Evolutionary conservation across 2,888 invertebrate genomes (phyloP), one percentile per base, ranked within the genome.

Genomic region (Aphodius granarius): DNA sequence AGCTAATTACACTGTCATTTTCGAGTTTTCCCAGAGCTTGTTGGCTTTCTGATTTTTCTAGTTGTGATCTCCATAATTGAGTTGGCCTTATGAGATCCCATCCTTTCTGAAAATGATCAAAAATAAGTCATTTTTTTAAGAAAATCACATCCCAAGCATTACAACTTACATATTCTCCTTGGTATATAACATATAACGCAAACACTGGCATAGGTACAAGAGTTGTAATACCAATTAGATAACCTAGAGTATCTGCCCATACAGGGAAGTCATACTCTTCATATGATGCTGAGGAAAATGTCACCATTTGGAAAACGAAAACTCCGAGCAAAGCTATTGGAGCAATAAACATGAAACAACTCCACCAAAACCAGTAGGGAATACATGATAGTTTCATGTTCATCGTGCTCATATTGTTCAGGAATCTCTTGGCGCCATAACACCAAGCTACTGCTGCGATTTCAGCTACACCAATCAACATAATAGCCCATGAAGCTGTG

Each of bases 401-500:
- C 93, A 93, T 93, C 13, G 88, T 85, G 0, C 83, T 86, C 79
- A 93, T 85, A 81, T 93, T 91, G 3, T 86, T 85, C 77, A 93
- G 86, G 6, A 91, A 91, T 71, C 89, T 87, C 74, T 88, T 88
- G 79, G 91, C 90, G 19, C 94, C 94, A 82, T 94, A 94, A 63
- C 91, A 89, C 93, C 94, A 94, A 0, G 92, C 88, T 0, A 93
- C 90, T 2, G 91, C 88, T 3, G 88, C 87, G 22, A 92, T 91
- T 89, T 94, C 93, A 71, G 90, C 91, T 77, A 92, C 86, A 74
- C 93, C 94, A 82, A 94, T 91, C 75, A 94, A 87, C 71, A 94
- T 86, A 75, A 94, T 91, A 17, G 94, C 93, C 92, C 93, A 94
- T 0, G 93, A 92, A 9, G 94, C 94, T 0, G 93, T 93, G 85